Percentiles rank a stretch among this genome's conserved stretches.
Conservation (phyloP, 2,888 invertebrate genomes). For the Theristus sp. region DNA sequence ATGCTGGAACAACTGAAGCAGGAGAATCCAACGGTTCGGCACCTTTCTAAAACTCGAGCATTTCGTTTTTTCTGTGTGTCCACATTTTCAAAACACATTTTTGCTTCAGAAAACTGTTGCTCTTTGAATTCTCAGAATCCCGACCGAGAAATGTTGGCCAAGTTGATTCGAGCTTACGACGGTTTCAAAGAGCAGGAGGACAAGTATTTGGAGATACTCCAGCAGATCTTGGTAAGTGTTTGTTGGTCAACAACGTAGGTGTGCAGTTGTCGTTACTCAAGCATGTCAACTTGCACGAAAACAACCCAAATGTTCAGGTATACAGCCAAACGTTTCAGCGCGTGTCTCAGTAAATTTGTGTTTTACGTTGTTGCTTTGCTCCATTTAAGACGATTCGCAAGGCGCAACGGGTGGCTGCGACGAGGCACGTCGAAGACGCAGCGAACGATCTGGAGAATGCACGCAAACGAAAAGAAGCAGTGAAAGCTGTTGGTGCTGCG, state of each 20-base stretch:
- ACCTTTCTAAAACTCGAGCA: too few relatives aligned
- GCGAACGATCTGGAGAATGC: background rate
- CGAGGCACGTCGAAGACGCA: background rate
- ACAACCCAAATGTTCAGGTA: too few relatives aligned
- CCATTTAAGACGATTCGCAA: background rate
- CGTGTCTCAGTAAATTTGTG: too few relatives aligned
- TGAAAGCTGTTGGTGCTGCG: too few relatives aligned
- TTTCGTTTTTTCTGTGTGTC: too few relatives aligned
- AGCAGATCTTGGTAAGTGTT: slow-evolving; percentile 2
- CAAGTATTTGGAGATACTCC: slow-evolving; percentile 2
- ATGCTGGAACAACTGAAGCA: background rate
- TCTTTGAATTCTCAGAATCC: background rate
- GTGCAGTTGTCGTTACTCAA: too few relatives aligned
- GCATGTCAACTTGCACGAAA: too few relatives aligned
- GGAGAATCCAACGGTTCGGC: background rate
- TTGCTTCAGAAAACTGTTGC: too few relatives aligned
- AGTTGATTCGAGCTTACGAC: slow-evolving; percentile 1
- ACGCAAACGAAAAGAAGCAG: background rate
- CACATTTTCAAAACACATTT: too few relatives aligned
- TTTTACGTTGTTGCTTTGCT: too few relatives aligned
- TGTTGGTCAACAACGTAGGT: too few relatives aligned
- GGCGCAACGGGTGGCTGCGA: background rate
- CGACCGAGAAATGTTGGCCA: background rate
- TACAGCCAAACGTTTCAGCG: too few relatives aligned
- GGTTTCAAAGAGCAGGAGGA: slow-evolving; percentile 6